These are phyloP conservation scores for Drosophila murphyi DNA, from an alignment of 1,140 invertebrate species.

Conservation along the genomic window DNA sequence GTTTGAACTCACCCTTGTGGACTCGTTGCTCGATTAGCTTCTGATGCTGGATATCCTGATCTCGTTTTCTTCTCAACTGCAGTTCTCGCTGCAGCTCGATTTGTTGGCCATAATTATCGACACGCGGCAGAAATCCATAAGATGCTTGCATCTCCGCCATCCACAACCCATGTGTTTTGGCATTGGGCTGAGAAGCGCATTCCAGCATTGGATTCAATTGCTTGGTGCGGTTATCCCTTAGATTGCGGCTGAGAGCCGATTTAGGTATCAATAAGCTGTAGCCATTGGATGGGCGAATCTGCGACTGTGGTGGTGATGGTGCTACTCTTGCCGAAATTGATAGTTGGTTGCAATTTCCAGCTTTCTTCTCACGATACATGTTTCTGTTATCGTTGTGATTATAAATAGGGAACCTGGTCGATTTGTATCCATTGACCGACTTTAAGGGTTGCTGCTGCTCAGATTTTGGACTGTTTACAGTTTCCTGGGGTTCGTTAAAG, in stretches of 20 bases:
- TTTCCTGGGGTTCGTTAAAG: too few relatives aligned
- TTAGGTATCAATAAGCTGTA: not conserved
- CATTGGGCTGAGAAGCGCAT: not conserved
- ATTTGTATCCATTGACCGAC: constrained; percentile 10
- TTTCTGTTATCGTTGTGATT: not conserved
- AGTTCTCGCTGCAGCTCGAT: constrained; percentile 13
- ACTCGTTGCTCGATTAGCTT: constrained; percentile 14
- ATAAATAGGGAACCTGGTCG: not conserved
- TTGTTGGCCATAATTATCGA: not conserved
- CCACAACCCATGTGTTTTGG: not conserved
- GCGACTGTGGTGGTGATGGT: not conserved
- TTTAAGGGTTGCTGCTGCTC: not conserved
- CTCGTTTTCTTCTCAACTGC: constrained; percentile 2
- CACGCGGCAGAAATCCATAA: constrained; percentile 10
- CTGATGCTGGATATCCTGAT: constrained; percentile 19
- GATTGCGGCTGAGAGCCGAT: not conserved
- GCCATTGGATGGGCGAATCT: not conserved
- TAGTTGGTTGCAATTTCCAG: not conserved
- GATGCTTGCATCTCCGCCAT: not conserved
- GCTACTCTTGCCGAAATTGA: not conserved
- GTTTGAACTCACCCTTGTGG: constrained; percentile 24
- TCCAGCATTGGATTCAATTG: not conserved
- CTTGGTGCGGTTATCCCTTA: not conserved
- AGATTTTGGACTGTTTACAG: not conserved
- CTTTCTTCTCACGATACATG: not conserved